phyloP scores from a whole-genome alignment of 2,113 vertebrate species.

The Lagopus muta region DNA sequence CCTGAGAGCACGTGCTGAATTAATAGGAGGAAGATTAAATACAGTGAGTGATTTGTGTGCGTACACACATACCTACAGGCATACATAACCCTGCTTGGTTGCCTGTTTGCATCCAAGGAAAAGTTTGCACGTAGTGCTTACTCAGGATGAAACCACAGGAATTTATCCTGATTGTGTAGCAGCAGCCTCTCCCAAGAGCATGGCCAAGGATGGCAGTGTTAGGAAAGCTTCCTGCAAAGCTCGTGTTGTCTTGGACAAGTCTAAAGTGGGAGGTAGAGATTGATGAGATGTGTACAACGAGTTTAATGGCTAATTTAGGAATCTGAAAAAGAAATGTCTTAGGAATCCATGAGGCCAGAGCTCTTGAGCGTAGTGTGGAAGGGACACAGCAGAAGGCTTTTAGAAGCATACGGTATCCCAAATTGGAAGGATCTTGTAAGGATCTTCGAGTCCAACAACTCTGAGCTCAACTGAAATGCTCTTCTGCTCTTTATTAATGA shows the following conservation, averaged over 20 bases:
- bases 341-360: not conserved
- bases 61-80: not conserved
- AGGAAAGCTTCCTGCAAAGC: not conserved
- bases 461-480: not conserved
- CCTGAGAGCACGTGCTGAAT: not conserved
- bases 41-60: not conserved
- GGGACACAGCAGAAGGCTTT: not conserved
- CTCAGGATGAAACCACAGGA: not conserved
- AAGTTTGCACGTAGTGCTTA: not conserved
- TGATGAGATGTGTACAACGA: not conserved
- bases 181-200: not conserved
- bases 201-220: not conserved
- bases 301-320: not conserved
- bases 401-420: not conserved
- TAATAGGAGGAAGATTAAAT: not conserved
- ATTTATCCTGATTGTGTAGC: not conserved
- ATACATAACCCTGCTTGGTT: fast-evolving
- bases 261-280: not conserved
- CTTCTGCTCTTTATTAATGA: not conserved
- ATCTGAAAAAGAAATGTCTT: not conserved
- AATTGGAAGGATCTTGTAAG: too few species aligned
- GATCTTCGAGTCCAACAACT: too few species aligned
- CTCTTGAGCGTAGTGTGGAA: fast-evolving
- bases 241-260: fast-evolving
- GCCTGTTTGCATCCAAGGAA: not conserved